Base-by-base conservation (phyloP, 2,888 invertebrate species). In the Neria commutata region DNA sequence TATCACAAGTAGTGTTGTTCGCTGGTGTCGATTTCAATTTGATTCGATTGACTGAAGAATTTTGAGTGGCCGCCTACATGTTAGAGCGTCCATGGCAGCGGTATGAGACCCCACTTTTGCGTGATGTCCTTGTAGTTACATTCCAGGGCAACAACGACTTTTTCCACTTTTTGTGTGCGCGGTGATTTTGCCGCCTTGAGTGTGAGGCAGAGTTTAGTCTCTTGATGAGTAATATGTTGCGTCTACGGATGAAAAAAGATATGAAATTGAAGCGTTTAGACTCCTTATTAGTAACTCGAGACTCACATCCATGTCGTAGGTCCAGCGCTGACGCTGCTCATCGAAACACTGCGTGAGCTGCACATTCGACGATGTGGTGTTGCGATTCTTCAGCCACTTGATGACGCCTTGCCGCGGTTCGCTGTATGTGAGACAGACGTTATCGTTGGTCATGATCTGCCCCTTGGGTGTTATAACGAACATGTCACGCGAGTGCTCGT, bases 371-470 rank as follows among this genome's bases (percentile, higher is more conserved):
- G 64, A 64, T 14, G 77, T 75, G 2, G 67, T 66, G 63, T 77
- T 77, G 34, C 76, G 74, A 61, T 68, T 78, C 37, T 70, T 71
- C 1, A 78, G 60, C 57, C 70, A 60, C 56, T 73, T 74, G 25
- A 75, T 62, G 2, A 67, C 63, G 6, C 68, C 71, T 19, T 67
- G 69, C 24, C 71, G 73, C 1, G 70, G 69, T 46, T 75, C 68
- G 1, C 88, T 87, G 21, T 88, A 88, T 73, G 95, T 93, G 58
- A 95, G 82, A 70, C 95, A 95, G 4, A 94, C 84, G 6, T 91
- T 92, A 77, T 95, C 95, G 73, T 95, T 94, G 0, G 91, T 91
- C 91, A 94, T 94, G 52, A 95, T 73, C 75, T 80, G 78, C n/a
- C 89, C 90, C 25, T 85, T 84, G 23, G 84, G 81, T 2, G 86